Conservation (phyloP, 2,113 vertebrate species). For the Phalacrocorax aristotelis region DNA sequence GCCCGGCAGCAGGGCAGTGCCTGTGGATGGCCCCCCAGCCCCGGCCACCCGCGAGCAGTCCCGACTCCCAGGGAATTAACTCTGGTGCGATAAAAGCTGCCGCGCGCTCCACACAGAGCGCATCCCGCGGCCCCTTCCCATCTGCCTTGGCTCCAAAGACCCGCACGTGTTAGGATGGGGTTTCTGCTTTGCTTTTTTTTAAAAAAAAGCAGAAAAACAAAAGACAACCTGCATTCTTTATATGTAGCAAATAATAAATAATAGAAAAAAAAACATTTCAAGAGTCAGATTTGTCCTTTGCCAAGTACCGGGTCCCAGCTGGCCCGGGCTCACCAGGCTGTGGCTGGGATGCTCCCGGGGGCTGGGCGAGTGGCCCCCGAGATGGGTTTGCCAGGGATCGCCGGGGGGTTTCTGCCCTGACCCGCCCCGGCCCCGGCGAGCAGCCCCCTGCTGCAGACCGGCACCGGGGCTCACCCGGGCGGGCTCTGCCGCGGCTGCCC, state of each 20-base stretch:
- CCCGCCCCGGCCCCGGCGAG: background rate
- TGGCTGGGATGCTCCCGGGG: background rate
- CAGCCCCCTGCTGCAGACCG: background rate
- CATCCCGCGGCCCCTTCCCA: background rate
- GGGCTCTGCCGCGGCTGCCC: background rate
- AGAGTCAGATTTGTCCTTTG: background rate
- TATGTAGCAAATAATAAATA: background rate
- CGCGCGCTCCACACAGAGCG: accelerated
- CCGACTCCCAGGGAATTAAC: accelerated
- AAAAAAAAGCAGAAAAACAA: background rate
- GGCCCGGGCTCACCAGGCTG: background rate
- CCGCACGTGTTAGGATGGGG: accelerated
- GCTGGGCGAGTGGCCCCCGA: accelerated
- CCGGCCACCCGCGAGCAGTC: no score
- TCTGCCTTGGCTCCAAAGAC: background rate
- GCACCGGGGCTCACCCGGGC: background rate
- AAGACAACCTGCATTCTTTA: background rate
- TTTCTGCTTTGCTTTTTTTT: background rate
- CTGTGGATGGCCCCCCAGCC: background rate
- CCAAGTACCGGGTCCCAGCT: background rate
- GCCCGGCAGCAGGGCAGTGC: background rate
- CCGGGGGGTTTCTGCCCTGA: no score
- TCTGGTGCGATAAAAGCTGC: background rate
- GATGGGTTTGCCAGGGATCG: background rate
- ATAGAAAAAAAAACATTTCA: no score